A percentile compares a stretch with the other conserved stretches of the same genome.
phyloP scores from a whole-genome alignment of 2,888 invertebrate genomes.

The Spodoptera littoralis region DNA sequence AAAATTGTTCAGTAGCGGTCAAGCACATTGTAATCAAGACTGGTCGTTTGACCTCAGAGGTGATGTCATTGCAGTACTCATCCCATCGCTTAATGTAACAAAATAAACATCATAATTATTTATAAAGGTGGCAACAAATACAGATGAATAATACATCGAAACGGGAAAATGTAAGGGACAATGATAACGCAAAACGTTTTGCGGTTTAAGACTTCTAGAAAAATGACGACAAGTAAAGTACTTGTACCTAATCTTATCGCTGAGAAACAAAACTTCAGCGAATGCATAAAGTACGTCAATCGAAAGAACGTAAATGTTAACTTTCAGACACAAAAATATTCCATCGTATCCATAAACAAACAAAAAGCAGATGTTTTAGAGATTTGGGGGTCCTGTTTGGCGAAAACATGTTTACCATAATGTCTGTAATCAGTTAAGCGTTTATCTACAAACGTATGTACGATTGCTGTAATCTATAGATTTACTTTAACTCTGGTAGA shows the following conservation, averaged over 20 bases:
- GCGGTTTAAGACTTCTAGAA: background rate
- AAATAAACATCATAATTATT: slow-evolving; percentile 51
- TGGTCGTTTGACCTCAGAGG: slow-evolving; percentile 56
- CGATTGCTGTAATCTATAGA: slow-evolving; percentile 57
- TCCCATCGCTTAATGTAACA: slow-evolving; percentile 33
- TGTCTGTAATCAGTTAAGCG: slow-evolving; percentile 55
- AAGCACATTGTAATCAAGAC: slow-evolving; percentile 56
- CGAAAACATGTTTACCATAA: slow-evolving; percentile 59
- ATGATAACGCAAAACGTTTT: slow-evolving; percentile 1
- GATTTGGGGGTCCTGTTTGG: slow-evolving; percentile 34
- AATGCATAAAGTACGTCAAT: slow-evolving; percentile 18
- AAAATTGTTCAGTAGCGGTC: slow-evolving; percentile 62
- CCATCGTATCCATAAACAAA: slow-evolving; percentile 16
- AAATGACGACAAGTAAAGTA: background rate
- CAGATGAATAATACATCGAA: slow-evolving; percentile 16
- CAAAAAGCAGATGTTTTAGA: slow-evolving; percentile 40
- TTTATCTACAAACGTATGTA: slow-evolving; percentile 56
- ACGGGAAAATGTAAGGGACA: slow-evolving; percentile 31
- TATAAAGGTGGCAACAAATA: slow-evolving; percentile 33
- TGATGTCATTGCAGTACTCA: slow-evolving; percentile 60
- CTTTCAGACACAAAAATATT: slow-evolving; percentile 26
- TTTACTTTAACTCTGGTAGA: slow-evolving; percentile 54
- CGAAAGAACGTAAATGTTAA: slow-evolving; percentile 22
- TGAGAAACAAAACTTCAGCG: background rate
- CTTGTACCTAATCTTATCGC: background rate